Evolutionary conservation across 1,140 invertebrate genomes (phyloP).

Genomic region (Musca vetustissima): DNA sequence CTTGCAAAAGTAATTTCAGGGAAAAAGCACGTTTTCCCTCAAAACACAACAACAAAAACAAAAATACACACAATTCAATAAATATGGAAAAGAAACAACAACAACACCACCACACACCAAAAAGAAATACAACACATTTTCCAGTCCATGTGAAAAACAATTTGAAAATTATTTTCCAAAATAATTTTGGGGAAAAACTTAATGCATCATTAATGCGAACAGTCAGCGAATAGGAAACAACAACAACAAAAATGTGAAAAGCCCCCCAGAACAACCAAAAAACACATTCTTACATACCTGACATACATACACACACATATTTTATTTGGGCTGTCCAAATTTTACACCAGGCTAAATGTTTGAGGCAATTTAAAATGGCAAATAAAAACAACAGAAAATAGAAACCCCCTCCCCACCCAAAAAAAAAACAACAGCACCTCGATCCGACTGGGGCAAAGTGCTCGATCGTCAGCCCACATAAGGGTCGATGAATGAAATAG

Average conservation of each 20-base stretch:
- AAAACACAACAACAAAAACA: conserved; percentile 8
- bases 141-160: too few species aligned
- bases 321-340: too few species aligned
- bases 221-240: neutral
- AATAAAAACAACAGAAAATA: too few species aligned
- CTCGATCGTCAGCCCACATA: too few species aligned
- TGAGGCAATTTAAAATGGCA: too few species aligned
- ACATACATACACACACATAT: too few species aligned
- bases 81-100: conserved; percentile 5
- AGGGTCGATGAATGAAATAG: too few species aligned
- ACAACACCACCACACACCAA: too few species aligned
- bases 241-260: neutral
- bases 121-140: neutral
- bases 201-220: conserved; percentile 2
- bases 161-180: neutral
- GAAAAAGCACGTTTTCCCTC: conserved; percentile 11
- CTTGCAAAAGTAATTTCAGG: neutral
- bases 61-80: neutral
- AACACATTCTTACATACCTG: neutral
- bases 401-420: too few species aligned
- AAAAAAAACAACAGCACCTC: too few species aligned
- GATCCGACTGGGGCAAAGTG: too few species aligned
- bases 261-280: neutral
- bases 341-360: too few species aligned
- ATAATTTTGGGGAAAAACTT: conserved; percentile 3